Evolutionary conservation across 2,888 invertebrate genomes (phyloP).

Genomic region (Trypoxylon attenuatum): DNA sequence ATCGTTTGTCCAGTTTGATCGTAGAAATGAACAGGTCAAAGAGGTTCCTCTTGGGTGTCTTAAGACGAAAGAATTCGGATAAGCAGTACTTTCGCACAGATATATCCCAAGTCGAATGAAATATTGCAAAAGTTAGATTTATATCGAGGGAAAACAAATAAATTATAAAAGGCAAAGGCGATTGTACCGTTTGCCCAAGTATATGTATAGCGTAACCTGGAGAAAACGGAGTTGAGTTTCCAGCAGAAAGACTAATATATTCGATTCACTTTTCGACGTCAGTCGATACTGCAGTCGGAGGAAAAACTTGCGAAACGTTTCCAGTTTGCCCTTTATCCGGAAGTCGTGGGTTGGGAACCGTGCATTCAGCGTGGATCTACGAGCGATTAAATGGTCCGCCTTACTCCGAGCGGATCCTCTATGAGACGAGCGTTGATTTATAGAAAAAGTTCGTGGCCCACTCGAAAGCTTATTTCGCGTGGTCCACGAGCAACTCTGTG

Average conservation of each 20-base stretch:
- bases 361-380: conserved; percentile 12
- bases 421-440: conserved; percentile 45
- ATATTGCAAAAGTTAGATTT: neutral
- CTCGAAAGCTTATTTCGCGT: conserved; percentile 46
- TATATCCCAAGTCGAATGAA: neutral
- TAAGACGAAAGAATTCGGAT: neutral
- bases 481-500: conserved; percentile 4
- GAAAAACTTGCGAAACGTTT: conserved; percentile 11
- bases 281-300: neutral
- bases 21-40: no score
- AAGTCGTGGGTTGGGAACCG: neutral
- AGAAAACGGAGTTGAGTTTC: neutral
- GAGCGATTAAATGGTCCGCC: conserved; percentile 48
- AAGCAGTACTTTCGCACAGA: neutral
- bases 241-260: neutral
- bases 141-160: neutral
- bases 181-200: no score
- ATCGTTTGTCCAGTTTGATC: no score
- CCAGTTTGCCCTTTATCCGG: neutral
- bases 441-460: conserved; percentile 47
- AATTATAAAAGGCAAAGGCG: neutral
- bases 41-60: no score
- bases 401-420: conserved; percentile 30
- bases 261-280: neutral
- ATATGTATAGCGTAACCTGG: no score